Percentiles rank a stretch among this genome's conserved stretches.
These are phyloP conservation scores for Pantelozetes paolii DNA, from an alignment of 2,888 invertebrate genomes.

Conservation along the genomic window DNA sequence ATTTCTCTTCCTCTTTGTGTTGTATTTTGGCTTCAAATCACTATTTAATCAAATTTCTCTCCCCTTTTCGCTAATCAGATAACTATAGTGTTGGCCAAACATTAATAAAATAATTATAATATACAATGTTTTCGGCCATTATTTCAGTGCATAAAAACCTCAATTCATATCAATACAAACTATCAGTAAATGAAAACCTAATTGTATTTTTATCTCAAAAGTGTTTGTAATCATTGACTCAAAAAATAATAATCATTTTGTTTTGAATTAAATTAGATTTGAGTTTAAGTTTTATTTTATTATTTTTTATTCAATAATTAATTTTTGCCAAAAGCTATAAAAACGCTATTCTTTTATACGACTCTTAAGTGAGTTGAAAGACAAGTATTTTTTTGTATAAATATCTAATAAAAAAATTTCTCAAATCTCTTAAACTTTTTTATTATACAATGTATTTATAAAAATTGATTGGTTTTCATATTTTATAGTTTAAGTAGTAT, in stretches of 20 bases:
- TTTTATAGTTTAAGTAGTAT: background rate
- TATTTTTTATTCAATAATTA: no score
- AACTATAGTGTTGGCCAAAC: background rate
- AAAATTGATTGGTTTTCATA: background rate
- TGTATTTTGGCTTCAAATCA: background rate
- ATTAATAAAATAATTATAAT: background rate
- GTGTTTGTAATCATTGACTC: background rate
- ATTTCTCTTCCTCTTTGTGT: background rate
- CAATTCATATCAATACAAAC: background rate
- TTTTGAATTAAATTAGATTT: no score
- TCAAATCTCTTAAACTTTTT: background rate
- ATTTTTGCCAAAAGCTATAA: background rate
- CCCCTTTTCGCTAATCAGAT: background rate
- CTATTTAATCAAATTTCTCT: background rate
- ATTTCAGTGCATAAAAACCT: background rate
- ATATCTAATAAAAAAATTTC: background rate
- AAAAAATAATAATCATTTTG: no score
- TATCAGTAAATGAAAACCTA: background rate
- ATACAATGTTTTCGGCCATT: no score
- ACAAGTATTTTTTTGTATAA: background rate
- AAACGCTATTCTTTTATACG: background rate
- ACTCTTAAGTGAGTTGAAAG: background rate
- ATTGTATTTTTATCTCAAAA: constrained; percentile 3
- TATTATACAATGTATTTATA: background rate
- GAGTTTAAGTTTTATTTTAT: no score